Evolutionary conservation across 2,797 vertebrate species (phyloP).

Genomic region (Pitangus sulphuratus): DNA sequence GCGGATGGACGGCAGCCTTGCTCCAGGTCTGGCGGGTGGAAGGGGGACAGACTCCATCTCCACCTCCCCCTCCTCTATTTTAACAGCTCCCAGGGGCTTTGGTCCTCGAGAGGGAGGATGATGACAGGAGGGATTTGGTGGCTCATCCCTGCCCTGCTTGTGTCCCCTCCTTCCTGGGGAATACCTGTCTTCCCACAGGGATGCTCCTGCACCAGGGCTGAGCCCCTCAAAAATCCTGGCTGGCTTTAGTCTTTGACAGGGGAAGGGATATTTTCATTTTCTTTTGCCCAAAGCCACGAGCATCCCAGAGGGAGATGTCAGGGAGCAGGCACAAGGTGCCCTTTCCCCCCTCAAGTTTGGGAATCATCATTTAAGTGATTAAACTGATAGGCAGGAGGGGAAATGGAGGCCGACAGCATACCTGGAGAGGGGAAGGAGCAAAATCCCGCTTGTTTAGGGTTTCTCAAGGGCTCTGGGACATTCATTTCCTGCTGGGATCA

Average conservation of each 20-base stretch:
- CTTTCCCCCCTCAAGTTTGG: rapidly evolving
- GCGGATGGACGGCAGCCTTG: neutral
- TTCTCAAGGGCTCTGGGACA: neutral
- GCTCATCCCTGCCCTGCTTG: neutral
- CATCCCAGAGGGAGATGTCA: rapidly evolving
- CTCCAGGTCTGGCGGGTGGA: neutral
- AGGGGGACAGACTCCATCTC: neutral
- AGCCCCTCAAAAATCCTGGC: neutral
- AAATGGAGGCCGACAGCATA: neutral
- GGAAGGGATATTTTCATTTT: neutral
- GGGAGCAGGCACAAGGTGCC: neutral
- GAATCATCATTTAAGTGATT: neutral
- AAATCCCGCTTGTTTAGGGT: neutral
- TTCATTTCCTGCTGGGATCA: neutral
- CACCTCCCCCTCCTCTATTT: neutral
- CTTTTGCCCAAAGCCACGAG: rapidly evolving
- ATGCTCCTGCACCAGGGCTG: neutral
- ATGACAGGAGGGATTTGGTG: neutral
- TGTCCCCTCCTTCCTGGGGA: neutral
- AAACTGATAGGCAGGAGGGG: neutral
- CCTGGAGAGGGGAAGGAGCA: neutral
- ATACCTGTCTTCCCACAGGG: rapidly evolving
- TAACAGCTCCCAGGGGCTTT: neutral
- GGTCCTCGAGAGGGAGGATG: neutral
- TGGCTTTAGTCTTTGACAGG: neutral